Evolutionary conservation across 2,888 invertebrate species (phyloP), one percentile per base, ranked within the genome.

Genomic region (Troilus luridus): DNA sequence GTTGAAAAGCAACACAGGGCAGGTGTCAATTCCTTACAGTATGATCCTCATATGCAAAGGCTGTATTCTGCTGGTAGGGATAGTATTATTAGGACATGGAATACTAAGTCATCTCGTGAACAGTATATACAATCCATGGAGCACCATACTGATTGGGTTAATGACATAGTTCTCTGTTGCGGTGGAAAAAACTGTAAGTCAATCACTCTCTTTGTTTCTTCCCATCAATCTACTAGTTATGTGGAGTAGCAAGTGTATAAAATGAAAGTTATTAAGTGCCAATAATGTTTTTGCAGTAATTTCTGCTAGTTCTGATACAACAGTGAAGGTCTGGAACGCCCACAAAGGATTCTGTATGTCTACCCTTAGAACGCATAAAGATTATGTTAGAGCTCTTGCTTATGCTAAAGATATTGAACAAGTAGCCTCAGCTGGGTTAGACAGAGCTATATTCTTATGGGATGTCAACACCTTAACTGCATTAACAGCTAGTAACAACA

Each of bases 121-220:
- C 96, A 96, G 90, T 99, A 98, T 94, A 96, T 98, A 92, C 98
- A 98, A 94, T 98, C 99, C 60, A 98, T 99, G 98, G 99, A 99
- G 94, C 99, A 99, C 94, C 99, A 99, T 94, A 99, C 99, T 6
- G 99, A 99, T 94, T 99, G 99, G 99, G 99, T 99, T 89, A 99
- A 99, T 94, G 99, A 99, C 95, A 98, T 99, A 94, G 98, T 99
- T 72, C 95, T 99, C 59, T 99, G 99, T 94, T 99, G 99, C 94
- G 98, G 98, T 92, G 99, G 99, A 67, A 97, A 98, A 94, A 98
- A 99, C 94, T 96, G 98, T 98, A 95, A 95, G 96, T 95, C 8
- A 41, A 41, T 12, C 7, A 19, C 14, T 88, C 54, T 58, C 8
- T n/a, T 54, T 6, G 41, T 54, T 19, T 54, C 3, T 10, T 12